phyloP scores from a whole-genome alignment of 1,140 invertebrate species.

The Orius insidiosus region DNA sequence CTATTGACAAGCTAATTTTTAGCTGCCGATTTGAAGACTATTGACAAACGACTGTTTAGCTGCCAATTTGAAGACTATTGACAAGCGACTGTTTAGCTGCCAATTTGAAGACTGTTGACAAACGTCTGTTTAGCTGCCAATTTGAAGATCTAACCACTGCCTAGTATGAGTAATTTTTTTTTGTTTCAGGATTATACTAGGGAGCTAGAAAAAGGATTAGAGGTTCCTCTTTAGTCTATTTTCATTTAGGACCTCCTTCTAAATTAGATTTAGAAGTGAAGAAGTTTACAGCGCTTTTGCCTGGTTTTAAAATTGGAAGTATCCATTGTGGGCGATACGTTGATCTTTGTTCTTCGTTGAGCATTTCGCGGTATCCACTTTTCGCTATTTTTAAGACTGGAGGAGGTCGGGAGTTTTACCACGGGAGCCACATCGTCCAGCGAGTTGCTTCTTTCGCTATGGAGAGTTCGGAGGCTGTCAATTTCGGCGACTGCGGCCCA shows the following conservation, averaged over 20 bases:
- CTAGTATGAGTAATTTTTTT: too few species aligned
- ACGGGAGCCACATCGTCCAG: constrained; percentile 43
- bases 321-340: constrained; percentile 40
- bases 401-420: constrained; percentile 51
- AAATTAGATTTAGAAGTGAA: constrained; percentile 36
- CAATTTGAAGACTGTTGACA: too few species aligned
- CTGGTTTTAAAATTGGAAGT: constrained; percentile 37
- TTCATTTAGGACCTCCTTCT: constrained; percentile 35
- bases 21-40: too few species aligned
- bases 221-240: constrained; percentile 46
- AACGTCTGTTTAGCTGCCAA: too few species aligned
- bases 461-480: constrained; percentile 40
- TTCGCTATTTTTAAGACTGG: constrained; percentile 50
- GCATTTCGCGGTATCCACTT: constrained; percentile 43
- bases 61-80: too few species aligned
- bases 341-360: constrained; percentile 34
- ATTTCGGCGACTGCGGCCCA: constrained; percentile 31
- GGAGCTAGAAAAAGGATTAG: constrained; percentile 24
- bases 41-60: too few species aligned
- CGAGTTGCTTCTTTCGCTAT: constrained; percentile 49
- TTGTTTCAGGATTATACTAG: constrained; percentile 27
- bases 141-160: too few species aligned
- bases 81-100: too few species aligned
- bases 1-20: too few species aligned
- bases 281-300: constrained; percentile 39